These are phyloP conservation scores for Loripinus fragilis DNA, from an alignment of 2,888 invertebrate species.

Conservation along the genomic window DNA sequence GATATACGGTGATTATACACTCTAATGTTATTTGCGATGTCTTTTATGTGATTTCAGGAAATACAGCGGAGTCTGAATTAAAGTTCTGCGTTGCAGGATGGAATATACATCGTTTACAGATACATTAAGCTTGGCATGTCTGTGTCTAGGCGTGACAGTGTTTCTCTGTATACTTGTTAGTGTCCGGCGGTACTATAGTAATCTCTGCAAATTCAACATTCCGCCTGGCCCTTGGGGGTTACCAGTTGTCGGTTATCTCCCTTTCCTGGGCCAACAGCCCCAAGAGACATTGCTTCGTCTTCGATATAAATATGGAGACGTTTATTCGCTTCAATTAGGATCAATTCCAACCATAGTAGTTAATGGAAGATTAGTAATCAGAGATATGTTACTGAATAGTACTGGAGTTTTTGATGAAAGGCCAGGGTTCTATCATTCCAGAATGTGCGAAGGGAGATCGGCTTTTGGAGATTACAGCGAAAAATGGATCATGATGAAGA, in stretches of 20 bases:
- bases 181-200: background rate
- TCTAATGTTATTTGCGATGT: too few relatives aligned
- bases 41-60: too few relatives aligned
- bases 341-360: slow-evolving; percentile 41
- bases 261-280: slow-evolving; percentile 41
- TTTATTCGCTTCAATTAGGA: slow-evolving; percentile 48
- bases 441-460: slow-evolving; percentile 9
- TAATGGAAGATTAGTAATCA: slow-evolving; percentile 39
- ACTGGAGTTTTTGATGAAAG: slow-evolving; percentile 32
- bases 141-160: background rate
- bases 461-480: slow-evolving; percentile 21
- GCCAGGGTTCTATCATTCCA: slow-evolving; percentile 29
- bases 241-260: slow-evolving; percentile 54
- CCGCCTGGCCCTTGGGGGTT: slow-evolving; percentile 52
- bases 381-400: slow-evolving; percentile 17
- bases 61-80: too few relatives aligned
- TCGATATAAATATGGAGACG: slow-evolving; percentile 44
- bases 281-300: slow-evolving; percentile 38
- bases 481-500: slow-evolving; percentile 23
- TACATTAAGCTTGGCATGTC: too few relatives aligned
- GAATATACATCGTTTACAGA: too few relatives aligned
- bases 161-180: background rate
- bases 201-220: background rate
- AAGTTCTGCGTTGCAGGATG: too few relatives aligned
- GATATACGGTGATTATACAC: too few relatives aligned